phyloP scores from a whole-genome alignment of 2,797 vertebrate genomes.

The Sternarchorhynchus goeldii region DNA sequence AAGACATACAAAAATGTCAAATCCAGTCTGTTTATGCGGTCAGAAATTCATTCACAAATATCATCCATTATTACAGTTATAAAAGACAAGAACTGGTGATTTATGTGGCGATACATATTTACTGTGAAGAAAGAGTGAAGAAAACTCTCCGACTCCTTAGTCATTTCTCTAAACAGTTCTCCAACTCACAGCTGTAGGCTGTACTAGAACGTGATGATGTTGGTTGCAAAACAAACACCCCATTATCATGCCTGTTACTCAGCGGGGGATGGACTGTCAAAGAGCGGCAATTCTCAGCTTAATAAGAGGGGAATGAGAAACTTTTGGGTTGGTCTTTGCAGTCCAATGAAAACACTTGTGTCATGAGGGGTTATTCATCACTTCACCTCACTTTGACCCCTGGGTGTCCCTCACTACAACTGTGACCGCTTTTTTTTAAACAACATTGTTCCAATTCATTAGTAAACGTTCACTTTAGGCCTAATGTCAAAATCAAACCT shows the following conservation, averaged over 20 bases:
- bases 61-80: neutral
- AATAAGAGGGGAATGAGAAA: neutral
- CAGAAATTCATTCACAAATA: constrained; percentile 24
- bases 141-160: neutral
- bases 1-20: constrained; percentile 17
- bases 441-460: neutral
- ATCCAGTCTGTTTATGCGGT: neutral
- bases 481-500: neutral
- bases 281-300: neutral
- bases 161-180: neutral
- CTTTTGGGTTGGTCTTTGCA: no score
- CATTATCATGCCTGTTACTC: neutral
- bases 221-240: neutral
- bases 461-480: neutral
- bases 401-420: neutral
- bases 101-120: no score
- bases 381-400: neutral
- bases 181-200: neutral
- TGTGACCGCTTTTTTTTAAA: neutral
- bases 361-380: no score
- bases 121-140: no score
- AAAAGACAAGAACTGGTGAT: no score
- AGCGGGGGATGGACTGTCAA: neutral
- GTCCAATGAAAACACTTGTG: no score
- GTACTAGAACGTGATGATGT: neutral